Base-by-base conservation (phyloP, 30 jellyfish, hydroid and myxozoan species). In the Nemopilema nomurai region DNA sequence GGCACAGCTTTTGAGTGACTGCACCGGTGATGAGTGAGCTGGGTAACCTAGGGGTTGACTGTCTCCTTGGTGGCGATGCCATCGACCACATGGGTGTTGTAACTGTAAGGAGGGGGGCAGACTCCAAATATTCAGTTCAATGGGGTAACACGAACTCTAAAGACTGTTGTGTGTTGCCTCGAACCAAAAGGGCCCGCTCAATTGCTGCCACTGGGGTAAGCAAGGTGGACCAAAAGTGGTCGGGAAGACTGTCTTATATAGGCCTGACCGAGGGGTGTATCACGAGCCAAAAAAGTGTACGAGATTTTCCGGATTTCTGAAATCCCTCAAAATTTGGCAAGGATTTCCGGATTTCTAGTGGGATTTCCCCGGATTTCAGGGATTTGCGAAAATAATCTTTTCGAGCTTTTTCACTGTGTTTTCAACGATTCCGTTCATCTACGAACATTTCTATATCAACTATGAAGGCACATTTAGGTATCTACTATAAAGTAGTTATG, bases 291-390 rank as follows among this genome's bases (percentile, higher is more conserved):
- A 41, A 41, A 41, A 41, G 57, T 41, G 57, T 41, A 41, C 13
- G 13, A 3, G 57, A 41, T 41, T 64, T 64, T 64, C 31, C 30
- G 8, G 74, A 25, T 20, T 64, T 64, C 31, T 25, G 28, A 64
- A 64, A 64, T 64, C 74, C 74, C 31, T 64, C 74, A 64, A 64
- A 64, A 64, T 64, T 64, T 25, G 74, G 74, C 31, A 64, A 64
- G 6, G 74, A 64, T 64, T 64, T 64, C 31, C 28, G 18, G 74
- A 64, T 64, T 64, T 64, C 74, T 64, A 20, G 31, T 64, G 74
- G 74, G 74, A 64, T 64, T 64, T 64, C 74, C 74, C 74, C 18
- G 74, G 74, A 64, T 64, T 64, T 64, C 31, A 64, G 74, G 74
- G 74, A 64, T 64, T 64, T 64, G 30, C 18, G 74, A 64, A 64